Conservation (phyloP, 2,888 invertebrate genomes). For the Temnothorax ravouxi region DNA sequence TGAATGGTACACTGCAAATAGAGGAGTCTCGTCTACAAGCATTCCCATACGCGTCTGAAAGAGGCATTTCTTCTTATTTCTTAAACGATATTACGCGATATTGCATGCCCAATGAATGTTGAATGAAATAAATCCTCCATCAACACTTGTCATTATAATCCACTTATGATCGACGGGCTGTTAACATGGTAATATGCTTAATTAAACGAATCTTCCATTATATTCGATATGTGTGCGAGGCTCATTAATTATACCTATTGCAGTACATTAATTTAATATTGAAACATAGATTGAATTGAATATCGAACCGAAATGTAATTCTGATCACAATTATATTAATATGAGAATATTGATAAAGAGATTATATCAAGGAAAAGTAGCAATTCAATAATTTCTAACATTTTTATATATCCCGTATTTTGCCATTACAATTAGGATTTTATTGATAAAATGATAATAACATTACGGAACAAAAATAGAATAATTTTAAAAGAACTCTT, state of each 20-base stretch:
- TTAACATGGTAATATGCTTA: constrained; percentile 18
- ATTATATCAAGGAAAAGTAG: background rate
- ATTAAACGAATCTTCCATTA: constrained; percentile 18
- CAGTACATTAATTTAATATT: constrained; percentile 5
- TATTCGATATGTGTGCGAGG: background rate
- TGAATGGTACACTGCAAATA: constrained; percentile 25
- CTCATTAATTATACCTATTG: background rate
- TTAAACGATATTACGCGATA: constrained; percentile 1
- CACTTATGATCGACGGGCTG: background rate
- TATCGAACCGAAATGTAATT: background rate
- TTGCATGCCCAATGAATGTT: background rate
- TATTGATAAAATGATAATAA: background rate
- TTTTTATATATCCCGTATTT: background rate
- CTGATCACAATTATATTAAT: background rate
- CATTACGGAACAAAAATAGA: background rate
- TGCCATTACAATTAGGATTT: background rate
- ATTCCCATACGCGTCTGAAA: background rate
- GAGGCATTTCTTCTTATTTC: background rate
- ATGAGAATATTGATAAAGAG: background rate
- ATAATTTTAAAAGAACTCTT: background rate
- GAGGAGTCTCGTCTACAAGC: background rate
- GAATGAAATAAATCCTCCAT: background rate
- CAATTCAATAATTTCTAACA: background rate
- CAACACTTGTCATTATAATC: background rate
- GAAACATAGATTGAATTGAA: background rate